Percentiles rank a stretch among this genome's conserved stretches.
phyloP scores from a whole-genome alignment of 2,113 vertebrate genomes.

The Brachyhypopomus occidentalis region DNA sequence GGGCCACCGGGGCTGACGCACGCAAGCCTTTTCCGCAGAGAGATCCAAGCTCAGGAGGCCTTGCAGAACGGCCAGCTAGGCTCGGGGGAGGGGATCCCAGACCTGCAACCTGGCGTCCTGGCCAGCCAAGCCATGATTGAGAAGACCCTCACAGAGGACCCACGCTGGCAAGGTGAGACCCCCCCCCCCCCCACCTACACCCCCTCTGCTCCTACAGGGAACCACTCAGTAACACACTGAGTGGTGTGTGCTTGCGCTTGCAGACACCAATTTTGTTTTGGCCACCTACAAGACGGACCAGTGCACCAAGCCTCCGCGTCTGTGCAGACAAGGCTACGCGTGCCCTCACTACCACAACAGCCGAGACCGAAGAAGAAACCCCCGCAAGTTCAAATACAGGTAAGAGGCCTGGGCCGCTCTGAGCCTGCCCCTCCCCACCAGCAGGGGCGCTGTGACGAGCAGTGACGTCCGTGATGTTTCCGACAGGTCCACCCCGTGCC shows the following conservation, averaged over 20 bases:
- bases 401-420: constrained; percentile 57
- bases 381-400: constrained; percentile 89
- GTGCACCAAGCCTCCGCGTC: constrained; percentile 88
- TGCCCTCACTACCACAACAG: constrained; percentile 92
- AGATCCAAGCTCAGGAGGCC: constrained; percentile 90
- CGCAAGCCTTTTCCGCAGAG: constrained; percentile 69
- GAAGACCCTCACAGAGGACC: constrained; percentile 89
- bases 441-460: background rate
- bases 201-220: background rate
- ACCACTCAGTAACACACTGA: background rate
- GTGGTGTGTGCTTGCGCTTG: background rate
- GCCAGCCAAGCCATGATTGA: constrained; percentile 94
- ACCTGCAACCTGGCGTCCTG: constrained; percentile 85
- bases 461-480: background rate
- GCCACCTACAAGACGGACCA: constrained; percentile 93
- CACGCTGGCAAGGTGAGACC: constrained; percentile 83
- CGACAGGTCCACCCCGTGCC: constrained; percentile 87
- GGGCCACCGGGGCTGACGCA: background rate
- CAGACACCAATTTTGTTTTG: constrained; percentile 90
- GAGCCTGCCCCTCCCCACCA: too few species aligned
- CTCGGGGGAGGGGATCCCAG: constrained; percentile 80
- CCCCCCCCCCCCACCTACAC: background rate
- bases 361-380: constrained; percentile 87
- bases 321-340: constrained; percentile 92
- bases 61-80: constrained; percentile 86